Base-by-base conservation (phyloP, 1,140 invertebrate genomes). In the Papilio polyxenes region DNA sequence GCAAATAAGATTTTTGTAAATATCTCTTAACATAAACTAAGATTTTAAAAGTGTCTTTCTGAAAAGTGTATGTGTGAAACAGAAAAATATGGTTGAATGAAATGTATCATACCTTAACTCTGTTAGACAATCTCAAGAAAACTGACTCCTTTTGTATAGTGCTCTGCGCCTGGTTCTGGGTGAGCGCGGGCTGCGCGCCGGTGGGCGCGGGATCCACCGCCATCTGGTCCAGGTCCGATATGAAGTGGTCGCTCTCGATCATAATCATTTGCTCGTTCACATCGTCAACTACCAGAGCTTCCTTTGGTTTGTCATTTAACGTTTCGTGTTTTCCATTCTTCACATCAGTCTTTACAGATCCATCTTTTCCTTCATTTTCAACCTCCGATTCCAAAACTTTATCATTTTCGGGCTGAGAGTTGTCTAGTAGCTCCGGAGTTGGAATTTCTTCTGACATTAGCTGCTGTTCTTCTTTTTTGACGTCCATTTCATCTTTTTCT, bases 41-140 rank as follows among this genome's bases (percentile, higher is more conserved):
- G 23, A 31, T 31, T 31, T 31, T 31, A n/a, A n/a, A n/a, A n/a
- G n/a, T n/a, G n/a, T n/a, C n/a, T n/a, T n/a, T n/a, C n/a, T n/a
- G n/a, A n/a, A n/a, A n/a, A n/a, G n/a, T n/a, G n/a, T n/a, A n/a
- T n/a, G n/a, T n/a, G n/a, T n/a, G 23, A 31, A 31, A 31, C 40
- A 44, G 40, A 75, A 10, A 48, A 11, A 83, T 44, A 59, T 59
- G 77, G 56, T 37, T 83, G 6, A 74, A 44, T 44, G 11, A 78
- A 56, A 83, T 79, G 44, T 83, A 85, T 89, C 92, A 90, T 90
- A 98, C 97, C 96, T 99, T 99, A 44, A 99, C 98, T 88, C 98
- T 97, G 94, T 99, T 99, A 53, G 98, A 98, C 40, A 99, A 95
- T 84, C 98, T 96, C 86, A 99, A 96, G 92, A 99, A 99, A 37